Percentiles rank a stretch among this genome's conserved stretches.
phyloP scores from a whole-genome alignment of 2,113 vertebrate species.

The Isurus oxyrinchus region DNA sequence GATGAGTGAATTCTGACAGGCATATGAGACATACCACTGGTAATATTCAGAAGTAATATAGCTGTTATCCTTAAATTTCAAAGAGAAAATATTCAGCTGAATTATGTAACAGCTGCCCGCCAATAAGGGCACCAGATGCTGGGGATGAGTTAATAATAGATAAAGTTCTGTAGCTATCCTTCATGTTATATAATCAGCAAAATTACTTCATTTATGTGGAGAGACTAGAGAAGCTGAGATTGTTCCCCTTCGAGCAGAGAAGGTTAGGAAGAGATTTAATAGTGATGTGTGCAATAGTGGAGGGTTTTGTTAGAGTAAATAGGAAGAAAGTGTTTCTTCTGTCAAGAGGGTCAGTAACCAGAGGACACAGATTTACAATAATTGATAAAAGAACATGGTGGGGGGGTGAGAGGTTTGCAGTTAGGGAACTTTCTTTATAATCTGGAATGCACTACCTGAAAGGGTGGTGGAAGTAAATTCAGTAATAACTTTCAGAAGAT shows the following conservation, averaged over 20 bases:
- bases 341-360: background rate
- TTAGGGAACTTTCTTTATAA: background rate
- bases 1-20: background rate
- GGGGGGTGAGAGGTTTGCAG: too few relatives aligned
- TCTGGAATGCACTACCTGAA: background rate
- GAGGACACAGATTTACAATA: background rate
- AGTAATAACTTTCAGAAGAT: background rate
- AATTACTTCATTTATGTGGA: background rate
- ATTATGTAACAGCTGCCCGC: background rate
- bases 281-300: background rate
- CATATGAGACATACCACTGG: background rate
- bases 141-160: background rate
- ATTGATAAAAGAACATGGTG: background rate
- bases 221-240: background rate
- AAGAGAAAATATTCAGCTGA: background rate
- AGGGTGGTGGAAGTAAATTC: background rate
- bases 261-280: background rate
- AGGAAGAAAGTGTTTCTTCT: background rate
- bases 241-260: background rate
- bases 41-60: background rate
- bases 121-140: background rate
- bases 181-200: background rate
- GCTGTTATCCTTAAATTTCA: background rate
- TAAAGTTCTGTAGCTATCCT: background rate
- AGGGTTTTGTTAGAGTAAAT: background rate